Conservation (phyloP, 2,113 vertebrate species). For the Acanthisitta chloris region DNA sequence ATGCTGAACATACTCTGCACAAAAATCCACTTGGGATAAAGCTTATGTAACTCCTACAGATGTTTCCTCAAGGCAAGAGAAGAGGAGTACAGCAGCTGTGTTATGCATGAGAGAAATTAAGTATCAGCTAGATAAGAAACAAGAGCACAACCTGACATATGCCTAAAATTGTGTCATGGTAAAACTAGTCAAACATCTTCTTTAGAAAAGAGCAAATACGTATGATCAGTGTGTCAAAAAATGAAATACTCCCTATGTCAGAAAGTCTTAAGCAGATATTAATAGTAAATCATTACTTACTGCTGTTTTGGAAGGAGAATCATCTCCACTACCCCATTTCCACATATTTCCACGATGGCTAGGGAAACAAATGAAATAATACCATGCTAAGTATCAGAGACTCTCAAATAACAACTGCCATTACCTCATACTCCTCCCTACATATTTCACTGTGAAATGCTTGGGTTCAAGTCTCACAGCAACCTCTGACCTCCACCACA, state of each 20-base stretch:
- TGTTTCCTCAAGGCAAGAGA: not conserved
- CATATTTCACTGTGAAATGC: not conserved
- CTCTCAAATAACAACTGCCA: not conserved
- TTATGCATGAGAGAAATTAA: not conserved
- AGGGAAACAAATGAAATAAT: not conserved
- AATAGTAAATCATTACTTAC: constrained; percentile 70
- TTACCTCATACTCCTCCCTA: not conserved
- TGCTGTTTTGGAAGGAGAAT: constrained; percentile 68
- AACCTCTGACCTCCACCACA: not conserved
- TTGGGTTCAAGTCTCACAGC: not conserved
- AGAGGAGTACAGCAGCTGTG: not conserved
- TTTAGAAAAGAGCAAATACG: not conserved
- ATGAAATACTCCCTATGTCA: not conserved
- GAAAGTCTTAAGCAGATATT: not conserved
- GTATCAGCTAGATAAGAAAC: not conserved
- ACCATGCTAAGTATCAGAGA: not conserved
- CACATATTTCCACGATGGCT: constrained; percentile 75
- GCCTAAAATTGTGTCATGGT: not conserved
- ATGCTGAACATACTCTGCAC: not conserved
- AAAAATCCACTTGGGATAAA: not conserved
- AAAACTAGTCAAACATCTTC: not conserved
- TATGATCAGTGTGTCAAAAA: not conserved
- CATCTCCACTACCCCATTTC: constrained; percentile 82
- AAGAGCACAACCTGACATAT: not conserved
- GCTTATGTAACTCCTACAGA: not conserved